These are phyloP conservation scores for Auanema sp. DNA, from an alignment of 2,888 invertebrate genomes.

Conservation along the genomic window DNA sequence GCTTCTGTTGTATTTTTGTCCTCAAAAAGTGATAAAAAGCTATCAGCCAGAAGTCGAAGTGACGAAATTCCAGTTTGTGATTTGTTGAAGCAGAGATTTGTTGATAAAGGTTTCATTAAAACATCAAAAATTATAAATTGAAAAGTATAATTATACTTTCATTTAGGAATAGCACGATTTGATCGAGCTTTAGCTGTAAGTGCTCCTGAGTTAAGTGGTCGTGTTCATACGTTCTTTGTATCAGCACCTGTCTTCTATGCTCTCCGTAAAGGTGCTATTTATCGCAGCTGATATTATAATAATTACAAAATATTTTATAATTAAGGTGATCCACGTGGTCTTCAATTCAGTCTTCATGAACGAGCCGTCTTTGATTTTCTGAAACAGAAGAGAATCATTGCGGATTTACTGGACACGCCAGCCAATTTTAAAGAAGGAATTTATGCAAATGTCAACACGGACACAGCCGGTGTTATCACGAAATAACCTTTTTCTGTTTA, in stretches of 20 bases:
- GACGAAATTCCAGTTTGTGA: constrained; percentile 53
- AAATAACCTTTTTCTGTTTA: too few species aligned
- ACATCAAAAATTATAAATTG: not conserved
- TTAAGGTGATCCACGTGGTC: constrained; percentile 28
- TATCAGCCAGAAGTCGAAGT: constrained; percentile 35
- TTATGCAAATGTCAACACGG: constrained; percentile 38
- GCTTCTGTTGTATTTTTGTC: constrained; percentile 37
- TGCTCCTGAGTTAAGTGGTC: constrained; percentile 44
- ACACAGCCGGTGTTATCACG: constrained; percentile 30
- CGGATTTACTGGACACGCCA: constrained; percentile 46
- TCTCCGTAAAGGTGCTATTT: constrained; percentile 32
- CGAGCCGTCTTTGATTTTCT: constrained; percentile 51
- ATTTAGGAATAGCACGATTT: constrained; percentile 36
- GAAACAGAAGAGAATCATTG: constrained; percentile 47
- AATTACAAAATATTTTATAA: constrained; percentile 3
- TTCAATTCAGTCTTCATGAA: constrained; percentile 46
- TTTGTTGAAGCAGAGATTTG: constrained; percentile 43
- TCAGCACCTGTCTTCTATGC: constrained; percentile 49
- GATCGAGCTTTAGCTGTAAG: constrained; percentile 32
- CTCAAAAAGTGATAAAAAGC: constrained; percentile 42
- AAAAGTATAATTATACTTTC: not conserved
- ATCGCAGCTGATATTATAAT: not conserved
- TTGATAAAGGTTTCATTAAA: constrained; percentile 38
- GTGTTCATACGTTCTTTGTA: constrained; percentile 48
- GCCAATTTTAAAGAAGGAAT: constrained; percentile 28